These are phyloP conservation scores for Episyrphus balteatus DNA, from an alignment of 1,140 invertebrate species.

Conservation along the genomic window DNA sequence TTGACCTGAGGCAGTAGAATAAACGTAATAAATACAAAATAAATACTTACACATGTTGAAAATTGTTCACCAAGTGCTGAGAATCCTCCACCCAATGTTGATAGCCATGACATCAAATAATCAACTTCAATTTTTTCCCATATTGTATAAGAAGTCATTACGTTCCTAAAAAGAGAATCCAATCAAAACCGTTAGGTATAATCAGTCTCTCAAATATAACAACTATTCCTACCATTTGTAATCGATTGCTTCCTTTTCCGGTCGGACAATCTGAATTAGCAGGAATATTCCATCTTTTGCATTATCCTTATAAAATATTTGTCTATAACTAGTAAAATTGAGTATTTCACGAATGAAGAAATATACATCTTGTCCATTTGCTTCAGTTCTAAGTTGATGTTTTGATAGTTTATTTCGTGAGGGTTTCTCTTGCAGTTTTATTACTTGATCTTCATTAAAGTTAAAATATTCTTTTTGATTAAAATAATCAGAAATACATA, in stretches of 20 bases:
- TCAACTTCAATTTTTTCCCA: slow-evolving; percentile 65
- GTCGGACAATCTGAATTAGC: slow-evolving; percentile 35
- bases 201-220: background rate
- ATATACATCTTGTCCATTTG: no score
- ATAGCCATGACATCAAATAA: slow-evolving; percentile 83
- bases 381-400: no score
- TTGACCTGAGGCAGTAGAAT: no score
- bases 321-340: no score
- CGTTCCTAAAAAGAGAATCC: slow-evolving; percentile 24
- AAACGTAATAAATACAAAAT: background rate
- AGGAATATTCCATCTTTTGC: background rate
- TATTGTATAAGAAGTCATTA: slow-evolving; percentile 37
- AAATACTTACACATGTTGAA: slow-evolving; percentile 58
- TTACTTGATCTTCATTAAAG: no score
- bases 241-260: slow-evolving; percentile 52
- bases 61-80: slow-evolving; percentile 84
- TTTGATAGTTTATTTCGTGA: no score
- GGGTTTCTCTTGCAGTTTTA: no score
- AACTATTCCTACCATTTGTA: slow-evolving; percentile 46
- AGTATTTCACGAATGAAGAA: no score
- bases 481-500: slow-evolving; percentile 25
- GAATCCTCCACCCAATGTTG: slow-evolving; percentile 90
- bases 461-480: background rate
- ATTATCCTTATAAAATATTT: no score
- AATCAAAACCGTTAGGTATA: slow-evolving; percentile 1